Evolutionary conservation across 2,888 invertebrate species (phyloP).

Genomic region (Drosophila silvestris): DNA sequence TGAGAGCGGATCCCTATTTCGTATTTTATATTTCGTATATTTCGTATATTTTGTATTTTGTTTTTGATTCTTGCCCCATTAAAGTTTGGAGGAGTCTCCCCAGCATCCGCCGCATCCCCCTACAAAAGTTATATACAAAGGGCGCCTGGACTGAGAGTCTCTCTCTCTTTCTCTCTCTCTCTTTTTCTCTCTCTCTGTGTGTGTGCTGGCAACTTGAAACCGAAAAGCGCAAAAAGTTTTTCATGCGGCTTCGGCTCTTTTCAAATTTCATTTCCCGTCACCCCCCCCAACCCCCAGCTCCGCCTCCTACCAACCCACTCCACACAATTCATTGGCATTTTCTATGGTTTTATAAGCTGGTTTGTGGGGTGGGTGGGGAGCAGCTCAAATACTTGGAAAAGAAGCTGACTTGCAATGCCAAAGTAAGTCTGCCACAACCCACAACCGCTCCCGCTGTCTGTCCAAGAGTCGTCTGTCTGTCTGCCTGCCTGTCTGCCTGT

Average conservation of each 20-base stretch:
- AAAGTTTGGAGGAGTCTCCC: conserved; percentile 47
- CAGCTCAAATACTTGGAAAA: conserved; percentile 47
- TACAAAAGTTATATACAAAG: conserved; percentile 22
- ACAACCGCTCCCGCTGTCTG: conserved; percentile 16
- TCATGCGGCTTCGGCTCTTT: conserved; percentile 67
- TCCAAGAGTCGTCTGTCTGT: conserved; percentile 28
- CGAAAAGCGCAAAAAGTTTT: conserved; percentile 65
- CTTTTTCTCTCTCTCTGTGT: background rate
- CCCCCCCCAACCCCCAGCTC: background rate
- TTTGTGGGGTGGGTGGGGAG: conserved; percentile 9
- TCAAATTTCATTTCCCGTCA: conserved; percentile 48
- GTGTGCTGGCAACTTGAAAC: conserved; percentile 44
- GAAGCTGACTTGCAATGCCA: conserved; percentile 56
- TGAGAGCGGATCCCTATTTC: background rate
- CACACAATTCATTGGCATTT: conserved; percentile 56
- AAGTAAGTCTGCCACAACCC: background rate
- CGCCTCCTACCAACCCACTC: background rate
- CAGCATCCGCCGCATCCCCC: background rate
- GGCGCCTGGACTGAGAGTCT: background rate
- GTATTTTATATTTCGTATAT: conserved; percentile 30
- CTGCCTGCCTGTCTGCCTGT: background rate
- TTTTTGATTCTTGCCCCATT: conserved; percentile 50
- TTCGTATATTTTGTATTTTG: conserved; percentile 22
- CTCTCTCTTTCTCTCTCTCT: background rate
- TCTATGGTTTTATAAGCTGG: conserved; percentile 59